phyloP scores from a whole-genome alignment of 2,888 invertebrate species.

The Noctuana brunneofusca region DNA sequence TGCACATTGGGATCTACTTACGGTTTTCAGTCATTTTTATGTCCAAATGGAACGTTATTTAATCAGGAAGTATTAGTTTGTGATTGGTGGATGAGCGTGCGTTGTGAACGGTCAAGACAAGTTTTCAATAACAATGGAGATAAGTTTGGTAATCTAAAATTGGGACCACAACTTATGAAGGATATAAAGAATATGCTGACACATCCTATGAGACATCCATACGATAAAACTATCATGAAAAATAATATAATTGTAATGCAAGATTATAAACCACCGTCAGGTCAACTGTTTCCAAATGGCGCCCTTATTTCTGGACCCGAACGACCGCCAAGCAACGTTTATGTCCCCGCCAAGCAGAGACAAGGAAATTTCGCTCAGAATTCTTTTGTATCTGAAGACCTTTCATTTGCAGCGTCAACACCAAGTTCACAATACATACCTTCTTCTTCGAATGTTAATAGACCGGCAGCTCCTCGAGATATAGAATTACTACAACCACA shows the following conservation, averaged over 20 bases:
- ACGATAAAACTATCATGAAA: slow-evolving; percentile 60
- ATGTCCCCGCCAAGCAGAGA: slow-evolving; percentile 61
- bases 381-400: slow-evolving; percentile 50
- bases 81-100: slow-evolving; percentile 87
- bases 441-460: slow-evolving; percentile 48
- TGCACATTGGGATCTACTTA: slow-evolving; percentile 82
- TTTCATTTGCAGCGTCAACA: slow-evolving; percentile 62
- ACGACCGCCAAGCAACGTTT: slow-evolving; percentile 58
- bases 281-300: slow-evolving; percentile 67
- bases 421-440: slow-evolving; percentile 64
- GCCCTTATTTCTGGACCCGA: slow-evolving; percentile 59
- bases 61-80: slow-evolving; percentile 86
- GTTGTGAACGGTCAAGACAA: slow-evolving; percentile 77
- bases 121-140: slow-evolving; percentile 68
- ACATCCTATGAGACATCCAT: slow-evolving; percentile 74
- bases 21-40: slow-evolving; percentile 84
- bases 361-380: slow-evolving; percentile 54
- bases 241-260: slow-evolving; percentile 70
- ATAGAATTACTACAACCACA: slow-evolving; percentile 60
- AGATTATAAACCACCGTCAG: slow-evolving; percentile 70
- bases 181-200: slow-evolving; percentile 83
- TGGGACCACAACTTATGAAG: slow-evolving; percentile 81
- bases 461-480: slow-evolving; percentile 43
- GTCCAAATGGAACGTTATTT: slow-evolving; percentile 86
- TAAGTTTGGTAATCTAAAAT: slow-evolving; percentile 70